phyloP scores from a whole-genome alignment of 2,797 vertebrate species.

The Aldrovandia affinis region DNA sequence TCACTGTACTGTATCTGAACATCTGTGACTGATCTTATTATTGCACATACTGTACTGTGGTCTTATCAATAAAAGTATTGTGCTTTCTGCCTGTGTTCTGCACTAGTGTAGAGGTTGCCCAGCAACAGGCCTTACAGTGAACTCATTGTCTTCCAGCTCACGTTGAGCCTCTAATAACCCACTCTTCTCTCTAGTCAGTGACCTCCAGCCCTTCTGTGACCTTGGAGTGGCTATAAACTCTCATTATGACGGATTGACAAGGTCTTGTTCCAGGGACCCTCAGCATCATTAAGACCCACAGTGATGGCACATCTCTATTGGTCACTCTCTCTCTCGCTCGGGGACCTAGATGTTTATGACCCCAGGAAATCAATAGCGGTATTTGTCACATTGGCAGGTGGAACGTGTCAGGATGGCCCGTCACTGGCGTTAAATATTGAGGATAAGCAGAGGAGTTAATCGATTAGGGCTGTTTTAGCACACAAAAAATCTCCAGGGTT shows the following conservation, averaged over 20 bases:
- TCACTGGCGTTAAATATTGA: not conserved
- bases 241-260: constrained; percentile 14
- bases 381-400: not conserved
- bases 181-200: constrained; percentile 19
- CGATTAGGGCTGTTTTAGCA: not conserved
- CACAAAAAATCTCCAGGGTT: not conserved
- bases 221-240: constrained; percentile 9
- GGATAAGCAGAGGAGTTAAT: not conserved
- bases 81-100: constrained; percentile 28
- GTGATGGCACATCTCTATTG: constrained; percentile 22
- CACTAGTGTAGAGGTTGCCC: constrained; percentile 39
- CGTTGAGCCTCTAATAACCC: constrained; percentile 37
- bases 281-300: constrained; percentile 22
- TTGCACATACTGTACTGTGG: not conserved
- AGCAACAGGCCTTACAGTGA: constrained; percentile 45
- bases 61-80: constrained; percentile 31
- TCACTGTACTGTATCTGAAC: constrained; percentile 11
- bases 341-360: not conserved
- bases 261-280: constrained; percentile 16
- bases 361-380: not conserved
- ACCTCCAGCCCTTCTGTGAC: constrained; percentile 33
- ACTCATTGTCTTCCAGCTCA: constrained; percentile 42
- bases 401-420: not conserved
- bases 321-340: constrained; percentile 18
- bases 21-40: not conserved